Evolutionary conservation across 2,888 invertebrate genomes (phyloP).

Genomic region (Aspidapion aeneum): DNA sequence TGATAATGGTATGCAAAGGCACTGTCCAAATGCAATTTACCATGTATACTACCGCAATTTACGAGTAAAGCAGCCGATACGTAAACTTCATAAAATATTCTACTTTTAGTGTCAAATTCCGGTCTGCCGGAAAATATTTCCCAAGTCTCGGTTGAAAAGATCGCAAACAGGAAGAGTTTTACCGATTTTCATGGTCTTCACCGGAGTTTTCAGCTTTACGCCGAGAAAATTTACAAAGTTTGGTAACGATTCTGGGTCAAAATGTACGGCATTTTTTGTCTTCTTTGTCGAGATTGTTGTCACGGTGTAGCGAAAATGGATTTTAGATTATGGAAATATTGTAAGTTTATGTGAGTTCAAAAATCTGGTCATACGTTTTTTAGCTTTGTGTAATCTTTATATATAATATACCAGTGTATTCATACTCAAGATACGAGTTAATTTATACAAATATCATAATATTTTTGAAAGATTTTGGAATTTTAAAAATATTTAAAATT

Average conservation of each 20-base stretch:
- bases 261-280: not conserved
- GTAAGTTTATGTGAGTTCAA: not conserved
- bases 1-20: not conserved
- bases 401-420: no score
- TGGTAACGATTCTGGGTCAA: not conserved
- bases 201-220: not conserved
- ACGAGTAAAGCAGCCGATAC: not conserved
- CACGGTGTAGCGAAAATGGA: not conserved
- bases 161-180: not conserved
- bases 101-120: constrained; percentile 17
- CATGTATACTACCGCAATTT: not conserved
- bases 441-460: no score
- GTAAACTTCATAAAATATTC: constrained; percentile 17
- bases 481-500: no score
- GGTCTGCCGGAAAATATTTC: constrained; percentile 13
- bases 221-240: not conserved
- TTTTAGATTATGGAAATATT: not conserved
- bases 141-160: not conserved
- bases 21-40: not conserved
- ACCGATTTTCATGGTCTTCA: not conserved
- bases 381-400: no score
- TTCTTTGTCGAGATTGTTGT: not conserved
- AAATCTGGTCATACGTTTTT: not conserved
- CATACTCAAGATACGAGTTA: no score
- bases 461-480: no score